Base-by-base conservation (phyloP, 2,113 vertebrate species). In the Microtus pennsylvanicus region DNA sequence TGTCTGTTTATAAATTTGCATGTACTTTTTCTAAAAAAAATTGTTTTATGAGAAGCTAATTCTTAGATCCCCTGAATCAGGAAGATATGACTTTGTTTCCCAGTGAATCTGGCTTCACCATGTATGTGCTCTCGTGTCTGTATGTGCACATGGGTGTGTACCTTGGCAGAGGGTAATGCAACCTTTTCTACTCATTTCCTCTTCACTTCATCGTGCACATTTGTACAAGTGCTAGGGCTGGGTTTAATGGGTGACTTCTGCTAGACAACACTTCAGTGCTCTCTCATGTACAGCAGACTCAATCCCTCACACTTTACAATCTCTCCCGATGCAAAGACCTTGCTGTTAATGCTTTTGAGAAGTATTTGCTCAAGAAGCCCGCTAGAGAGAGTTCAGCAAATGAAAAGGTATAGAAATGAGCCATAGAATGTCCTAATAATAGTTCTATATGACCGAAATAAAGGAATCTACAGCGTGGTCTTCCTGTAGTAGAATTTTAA, bases 1-100 rank as follows among this genome's bases (percentile, higher is more conserved):
- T 98, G 91, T 98, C 97, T 97, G 93, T 95, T 98, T 97, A 97
- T 92, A 98, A 94, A 97, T 98, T 95, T 97, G 90, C 90, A 85
- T 95, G 97, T 97, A 97, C 97, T 97, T 98, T 98, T 67, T 97
- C 69, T 52, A 45, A 82, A 87, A 38, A 97, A 94, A 95, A 94
- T 97, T 26, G 7, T 63, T 81, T 97, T 96, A 87, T 91, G 90
- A 95, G 28, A 97, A 83, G 87, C 52, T 96, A 93, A 45, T 91
- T 95, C 96, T 98, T 89, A 89, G 76, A 94, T 45, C 19, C 0
- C 0, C 21, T 22, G 5, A 13, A 58, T 58, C 55, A 82, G 42
- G 75, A 85, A 94, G 87, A 92, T 67, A 89, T 83, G 95, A 50
- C 80, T 96, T 91, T 96, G 75, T 90, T 92, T 81, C 90, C 38